These are phyloP conservation scores for Columbina picui DNA, from an alignment of 2,113 vertebrate species.

Conservation along the genomic window DNA sequence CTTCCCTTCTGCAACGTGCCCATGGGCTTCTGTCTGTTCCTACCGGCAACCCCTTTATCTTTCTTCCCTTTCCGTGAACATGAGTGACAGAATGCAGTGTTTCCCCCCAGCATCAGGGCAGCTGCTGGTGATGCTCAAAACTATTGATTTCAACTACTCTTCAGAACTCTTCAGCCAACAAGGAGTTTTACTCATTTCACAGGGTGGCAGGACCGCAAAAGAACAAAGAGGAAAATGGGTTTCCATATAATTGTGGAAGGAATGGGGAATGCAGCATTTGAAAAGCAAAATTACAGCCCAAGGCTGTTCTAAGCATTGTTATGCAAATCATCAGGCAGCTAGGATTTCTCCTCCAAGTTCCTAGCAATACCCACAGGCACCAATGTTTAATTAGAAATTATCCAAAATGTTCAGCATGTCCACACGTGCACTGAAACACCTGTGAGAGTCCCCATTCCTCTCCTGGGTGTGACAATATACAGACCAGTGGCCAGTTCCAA, in stretches of 20 bases:
- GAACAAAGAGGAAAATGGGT: neutral
- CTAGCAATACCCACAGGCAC: constrained; percentile 34
- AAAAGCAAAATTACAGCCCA: constrained; percentile 56
- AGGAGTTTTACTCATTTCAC: neutral
- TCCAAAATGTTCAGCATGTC: neutral
- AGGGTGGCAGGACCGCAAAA: constrained; percentile 15
- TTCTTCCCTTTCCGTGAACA: neutral
- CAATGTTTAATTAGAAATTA: constrained; percentile 63
- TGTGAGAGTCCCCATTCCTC: constrained; percentile 1
- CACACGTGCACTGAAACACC: neutral
- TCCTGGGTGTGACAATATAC: neutral
- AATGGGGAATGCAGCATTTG: constrained; percentile 13
- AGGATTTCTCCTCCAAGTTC: constrained; percentile 8
- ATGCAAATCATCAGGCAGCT: constrained; percentile 42
- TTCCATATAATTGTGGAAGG: constrained; percentile 33
- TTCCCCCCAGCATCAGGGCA: neutral
- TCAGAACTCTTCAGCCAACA: neutral
- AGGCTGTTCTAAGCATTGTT: constrained; percentile 52
- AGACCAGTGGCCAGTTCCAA: neutral
- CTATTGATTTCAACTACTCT: constrained; percentile 12
- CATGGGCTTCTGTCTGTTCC: neutral
- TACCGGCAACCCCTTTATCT: neutral
- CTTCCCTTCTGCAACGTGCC: neutral
- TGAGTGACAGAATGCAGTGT: neutral
- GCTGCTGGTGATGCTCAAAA: neutral